Percentiles rank a stretch among this genome's conserved stretches.
Conservation (phyloP, 2,888 invertebrate species). For the Pyrgus malvae region DNA sequence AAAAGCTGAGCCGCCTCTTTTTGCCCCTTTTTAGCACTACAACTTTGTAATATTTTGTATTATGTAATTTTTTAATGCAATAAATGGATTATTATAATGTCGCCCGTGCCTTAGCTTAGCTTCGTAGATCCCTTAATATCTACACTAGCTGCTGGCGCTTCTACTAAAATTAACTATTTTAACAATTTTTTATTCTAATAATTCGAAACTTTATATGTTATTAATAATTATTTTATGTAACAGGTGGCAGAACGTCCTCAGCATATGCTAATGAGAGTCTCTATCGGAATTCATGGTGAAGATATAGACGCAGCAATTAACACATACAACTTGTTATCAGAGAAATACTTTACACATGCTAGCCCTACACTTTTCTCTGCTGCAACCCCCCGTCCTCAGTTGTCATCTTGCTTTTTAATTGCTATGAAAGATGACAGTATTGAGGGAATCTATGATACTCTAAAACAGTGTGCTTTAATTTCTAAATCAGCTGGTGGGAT, state of each 20-base stretch:
- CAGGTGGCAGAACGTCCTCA: conserved; percentile 96
- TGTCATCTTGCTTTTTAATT: conserved; percentile 97
- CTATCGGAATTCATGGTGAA: conserved; percentile 97
- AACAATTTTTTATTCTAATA: neutral
- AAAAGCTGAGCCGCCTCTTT: no score
- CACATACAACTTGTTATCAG: conserved; percentile 97
- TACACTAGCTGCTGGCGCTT: no score
- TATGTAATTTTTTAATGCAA: no score
- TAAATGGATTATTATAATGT: no score
- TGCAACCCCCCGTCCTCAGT: conserved; percentile 94
- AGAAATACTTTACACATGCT: conserved; percentile 98
- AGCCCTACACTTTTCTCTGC: conserved; percentile 98
- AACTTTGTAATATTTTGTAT: no score
- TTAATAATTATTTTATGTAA: neutral
- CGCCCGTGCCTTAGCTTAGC: no score
- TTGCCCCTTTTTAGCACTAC: no score
- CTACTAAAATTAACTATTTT: no score
- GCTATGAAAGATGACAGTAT: conserved; percentile 98
- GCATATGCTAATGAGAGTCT: conserved; percentile 98
- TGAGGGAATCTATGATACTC: conserved; percentile 95
- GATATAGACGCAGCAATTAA: conserved; percentile 96
- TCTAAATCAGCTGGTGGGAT: conserved; percentile 99
- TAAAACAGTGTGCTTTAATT: conserved; percentile 96
- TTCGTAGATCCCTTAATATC: no score
- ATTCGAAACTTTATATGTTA: neutral